phyloP scores from a whole-genome alignment of 2,113 vertebrate species.

The Microcebus griseorufus region DNA sequence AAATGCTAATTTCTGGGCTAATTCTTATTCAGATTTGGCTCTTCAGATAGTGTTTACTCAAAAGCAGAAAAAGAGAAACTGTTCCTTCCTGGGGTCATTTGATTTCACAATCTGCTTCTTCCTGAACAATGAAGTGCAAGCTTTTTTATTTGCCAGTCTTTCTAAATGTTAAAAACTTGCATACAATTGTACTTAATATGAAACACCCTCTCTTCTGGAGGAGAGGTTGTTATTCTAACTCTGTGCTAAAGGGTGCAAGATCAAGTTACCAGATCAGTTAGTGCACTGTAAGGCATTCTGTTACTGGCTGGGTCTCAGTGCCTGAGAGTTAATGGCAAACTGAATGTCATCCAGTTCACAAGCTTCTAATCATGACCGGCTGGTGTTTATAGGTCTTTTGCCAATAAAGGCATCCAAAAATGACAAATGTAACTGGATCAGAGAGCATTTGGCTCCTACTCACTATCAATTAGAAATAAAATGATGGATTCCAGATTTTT shows the following conservation, averaged over 20 bases:
- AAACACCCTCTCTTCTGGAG: neutral
- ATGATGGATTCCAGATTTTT: slow-evolving; percentile 75
- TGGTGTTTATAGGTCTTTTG: slow-evolving; percentile 81
- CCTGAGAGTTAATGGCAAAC: slow-evolving; percentile 77
- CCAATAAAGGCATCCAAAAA: slow-evolving; percentile 83
- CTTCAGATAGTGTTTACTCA: neutral
- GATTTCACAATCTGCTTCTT: slow-evolving; percentile 39
- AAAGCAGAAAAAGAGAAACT: neutral
- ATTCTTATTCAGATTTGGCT: neutral
- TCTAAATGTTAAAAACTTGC: slow-evolving; percentile 17
- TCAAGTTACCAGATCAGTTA: slow-evolving; percentile 59
- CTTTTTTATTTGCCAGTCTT: neutral
- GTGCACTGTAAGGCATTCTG: slow-evolving; percentile 57
- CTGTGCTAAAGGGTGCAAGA: slow-evolving; percentile 52
- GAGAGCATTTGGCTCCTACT: slow-evolving; percentile 76
- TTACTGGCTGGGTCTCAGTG: slow-evolving; percentile 65
- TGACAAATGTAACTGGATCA: slow-evolving; percentile 81
- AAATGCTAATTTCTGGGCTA: slow-evolving; percentile 34
- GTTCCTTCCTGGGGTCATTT: slow-evolving; percentile 9
- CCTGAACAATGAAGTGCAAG: slow-evolving; percentile 27
- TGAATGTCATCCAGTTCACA: slow-evolving; percentile 77
- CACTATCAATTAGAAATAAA: slow-evolving; percentile 79
- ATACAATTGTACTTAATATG: neutral
- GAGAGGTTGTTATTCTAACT: slow-evolving; percentile 35
- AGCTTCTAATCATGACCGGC: slow-evolving; percentile 80